Percentiles rank a stretch among this genome's conserved stretches.
These are phyloP conservation scores for Uropetala carovei DNA, from an alignment of 2,888 invertebrate species.

Conservation along the genomic window DNA sequence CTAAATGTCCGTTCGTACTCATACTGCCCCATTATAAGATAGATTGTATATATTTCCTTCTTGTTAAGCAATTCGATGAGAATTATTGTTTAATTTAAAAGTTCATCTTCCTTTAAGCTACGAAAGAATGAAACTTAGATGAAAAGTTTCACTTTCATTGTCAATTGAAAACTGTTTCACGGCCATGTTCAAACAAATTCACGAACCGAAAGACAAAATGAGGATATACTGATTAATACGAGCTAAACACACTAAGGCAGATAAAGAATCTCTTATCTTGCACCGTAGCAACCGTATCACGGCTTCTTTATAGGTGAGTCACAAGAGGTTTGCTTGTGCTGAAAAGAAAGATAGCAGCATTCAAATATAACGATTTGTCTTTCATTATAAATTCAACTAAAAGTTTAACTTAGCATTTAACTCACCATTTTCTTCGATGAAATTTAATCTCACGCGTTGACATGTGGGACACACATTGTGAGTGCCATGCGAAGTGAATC, in stretches of 20 bases:
- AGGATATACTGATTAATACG: background rate
- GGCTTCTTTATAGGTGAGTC: background rate
- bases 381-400: background rate
- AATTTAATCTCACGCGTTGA: background rate
- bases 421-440: background rate
- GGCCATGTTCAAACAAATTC: too few relatives aligned
- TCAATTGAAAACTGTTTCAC: too few relatives aligned
- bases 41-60: too few relatives aligned
- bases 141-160: too few relatives aligned
- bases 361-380: background rate
- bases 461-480: background rate
- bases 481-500: conserved; percentile 40
- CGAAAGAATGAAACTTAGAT: too few relatives aligned
- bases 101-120: background rate
- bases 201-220: background rate
- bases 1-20: conserved; percentile 4
- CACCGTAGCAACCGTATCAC: conserved; percentile 42
- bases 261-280: conserved; percentile 39
- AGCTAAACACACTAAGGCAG: background rate
- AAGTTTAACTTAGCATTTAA: background rate
- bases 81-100: background rate
- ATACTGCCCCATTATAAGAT: background rate
- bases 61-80: background rate
- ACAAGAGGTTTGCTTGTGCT: background rate
- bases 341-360: background rate